phyloP scores from a whole-genome alignment of 2,888 invertebrate genomes.

The Helleia helle region DNA sequence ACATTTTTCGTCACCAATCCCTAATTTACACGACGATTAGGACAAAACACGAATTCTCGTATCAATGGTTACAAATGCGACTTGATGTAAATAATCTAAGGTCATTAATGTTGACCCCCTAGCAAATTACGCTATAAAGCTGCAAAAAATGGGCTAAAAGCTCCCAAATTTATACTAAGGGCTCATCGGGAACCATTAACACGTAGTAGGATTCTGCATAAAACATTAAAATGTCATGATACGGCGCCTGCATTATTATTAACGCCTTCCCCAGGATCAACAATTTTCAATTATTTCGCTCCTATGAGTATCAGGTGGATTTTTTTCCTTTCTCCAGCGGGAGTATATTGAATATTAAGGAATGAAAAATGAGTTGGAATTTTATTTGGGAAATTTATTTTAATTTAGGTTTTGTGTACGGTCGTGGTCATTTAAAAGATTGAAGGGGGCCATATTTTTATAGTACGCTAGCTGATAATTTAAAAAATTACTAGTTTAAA shows the following conservation, averaged over 20 bases:
- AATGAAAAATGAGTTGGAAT: slow-evolving; percentile 7
- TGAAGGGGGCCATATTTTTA: no score
- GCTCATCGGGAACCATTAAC: slow-evolving; percentile 60
- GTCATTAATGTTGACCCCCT: slow-evolving; percentile 8
- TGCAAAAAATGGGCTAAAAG: slow-evolving; percentile 50
- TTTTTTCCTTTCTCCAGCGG: slow-evolving; percentile 14
- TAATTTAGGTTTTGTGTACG: no score
- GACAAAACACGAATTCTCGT: not conserved
- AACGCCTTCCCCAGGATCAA: slow-evolving; percentile 45
- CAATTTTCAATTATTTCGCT: slow-evolving; percentile 55
- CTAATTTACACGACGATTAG: not conserved
- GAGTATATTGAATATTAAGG: slow-evolving; percentile 13
- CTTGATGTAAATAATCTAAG: slow-evolving; percentile 5
- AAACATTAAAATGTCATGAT: slow-evolving; percentile 62
- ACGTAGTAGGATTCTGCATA: slow-evolving; percentile 60
- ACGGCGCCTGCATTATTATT: slow-evolving; percentile 51
- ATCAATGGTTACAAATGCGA: slow-evolving; percentile 5
- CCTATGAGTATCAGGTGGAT: slow-evolving; percentile 28
- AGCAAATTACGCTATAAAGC: slow-evolving; percentile 10
- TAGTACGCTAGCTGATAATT: no score
- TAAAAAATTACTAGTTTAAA: no score
- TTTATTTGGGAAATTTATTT: slow-evolving; percentile 1
- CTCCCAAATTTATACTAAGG: slow-evolving; percentile 45
- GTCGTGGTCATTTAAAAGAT: no score
- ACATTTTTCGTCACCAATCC: no score